A percentile compares a stretch with the other conserved stretches of the same genome.
Evolutionary conservation across 2,888 invertebrate genomes (phyloP).

Genomic region (Cryptocephalus primarius): DNA sequence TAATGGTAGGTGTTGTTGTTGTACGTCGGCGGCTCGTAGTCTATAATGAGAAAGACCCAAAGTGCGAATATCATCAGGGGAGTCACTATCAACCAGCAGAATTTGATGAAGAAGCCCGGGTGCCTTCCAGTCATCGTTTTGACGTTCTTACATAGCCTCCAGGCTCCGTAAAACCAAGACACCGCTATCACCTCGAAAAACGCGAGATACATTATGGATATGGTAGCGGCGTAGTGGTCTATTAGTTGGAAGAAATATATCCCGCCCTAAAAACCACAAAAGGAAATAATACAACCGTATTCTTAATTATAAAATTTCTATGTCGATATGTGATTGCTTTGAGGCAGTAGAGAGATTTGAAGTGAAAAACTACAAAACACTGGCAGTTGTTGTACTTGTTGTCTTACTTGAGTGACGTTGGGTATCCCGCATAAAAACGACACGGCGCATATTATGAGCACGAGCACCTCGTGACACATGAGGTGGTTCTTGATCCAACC

Average conservation of each 20-base stretch:
- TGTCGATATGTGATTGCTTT: no score
- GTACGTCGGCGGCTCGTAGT: constrained; percentile 77
- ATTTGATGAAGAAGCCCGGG: constrained; percentile 71
- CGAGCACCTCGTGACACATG: constrained; percentile 78
- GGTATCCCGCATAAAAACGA: constrained; percentile 80
- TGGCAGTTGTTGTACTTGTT: not conserved
- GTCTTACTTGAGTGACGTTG: constrained; percentile 65
- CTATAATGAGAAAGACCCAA: constrained; percentile 81
- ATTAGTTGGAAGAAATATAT: constrained; percentile 87
- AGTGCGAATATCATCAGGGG: constrained; percentile 73
- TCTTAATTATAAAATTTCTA: no score
- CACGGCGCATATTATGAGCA: constrained; percentile 70
- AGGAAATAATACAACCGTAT: no score
- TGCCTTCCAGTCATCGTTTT: constrained; percentile 80
- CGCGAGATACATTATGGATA: constrained; percentile 84
- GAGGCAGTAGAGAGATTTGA: no score
- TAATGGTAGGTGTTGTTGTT: constrained; percentile 68
- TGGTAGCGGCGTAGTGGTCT: constrained; percentile 87
- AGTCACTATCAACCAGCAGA: constrained; percentile 75
- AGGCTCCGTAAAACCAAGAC: constrained; percentile 85
- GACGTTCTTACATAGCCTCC: constrained; percentile 67
- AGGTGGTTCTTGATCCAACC: constrained; percentile 73
- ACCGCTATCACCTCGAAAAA: constrained; percentile 89
- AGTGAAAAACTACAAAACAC: no score
- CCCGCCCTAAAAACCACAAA: constrained; percentile 53